Evolutionary conservation across 2,797 vertebrate species (phyloP), one percentile per base, ranked within the genome.

Genomic region (Adrianichthys oophorus): DNA sequence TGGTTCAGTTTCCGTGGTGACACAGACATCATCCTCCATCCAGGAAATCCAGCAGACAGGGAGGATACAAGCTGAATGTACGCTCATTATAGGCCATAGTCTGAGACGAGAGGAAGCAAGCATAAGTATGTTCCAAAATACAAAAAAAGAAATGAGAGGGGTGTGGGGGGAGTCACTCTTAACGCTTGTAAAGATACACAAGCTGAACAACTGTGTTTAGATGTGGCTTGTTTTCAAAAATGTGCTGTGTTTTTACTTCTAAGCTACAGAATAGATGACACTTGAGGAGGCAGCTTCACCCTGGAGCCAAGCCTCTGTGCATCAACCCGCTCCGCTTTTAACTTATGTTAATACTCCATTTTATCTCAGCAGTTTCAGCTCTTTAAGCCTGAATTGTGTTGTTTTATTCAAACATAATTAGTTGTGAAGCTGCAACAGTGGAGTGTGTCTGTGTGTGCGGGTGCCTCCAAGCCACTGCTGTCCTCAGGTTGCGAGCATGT

Each of bases 331-430:
- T 79, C 49, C 54, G 82, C 73, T 76, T 87, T 83, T 52, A 87
- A 81, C 76, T 85, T 75, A 74, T 86, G 82, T 78, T 87, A 85
- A 86, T 81, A 81, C 45, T 51, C 70, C 76, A 48, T 59, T 72
- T 79, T 71, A 68, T 63, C 78, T 64, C 55, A 42, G 42, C 62
- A 67, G 75, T 85, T 80, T 78, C 63, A 46, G 46, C 76, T 82
- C 70, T 88, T 85, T 82, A 74, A 83, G 72, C 56, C 61, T 17
- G 62, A 63, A 83, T 81, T 79, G 70, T 83, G 78, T 83, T 86
- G 79, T 84, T 88, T 87, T 86, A 90, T 86, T 87, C 78, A 78
- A 78, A 84, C 59, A 68, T 87, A 85, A 90, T 88, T 84, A 86
- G 80, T 66, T 76, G 71, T 75, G 56, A 76, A 69, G 70, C 70